A percentile compares a stretch with the other conserved stretches of the same genome.
phyloP scores from a whole-genome alignment of 2,113 vertebrate genomes.

The Indicator maculatus region DNA sequence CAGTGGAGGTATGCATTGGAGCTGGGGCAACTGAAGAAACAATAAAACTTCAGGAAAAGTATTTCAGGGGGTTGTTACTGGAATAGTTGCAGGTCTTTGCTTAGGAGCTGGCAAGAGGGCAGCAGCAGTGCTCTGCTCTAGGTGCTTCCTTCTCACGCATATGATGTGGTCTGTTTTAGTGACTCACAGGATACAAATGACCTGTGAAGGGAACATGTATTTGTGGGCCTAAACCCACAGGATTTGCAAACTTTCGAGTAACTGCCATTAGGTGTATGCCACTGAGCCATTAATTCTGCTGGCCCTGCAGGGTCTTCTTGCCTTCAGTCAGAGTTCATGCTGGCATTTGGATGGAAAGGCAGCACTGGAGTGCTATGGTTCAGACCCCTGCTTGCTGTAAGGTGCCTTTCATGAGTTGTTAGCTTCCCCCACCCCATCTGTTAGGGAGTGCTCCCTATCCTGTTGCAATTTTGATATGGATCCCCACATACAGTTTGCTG shows the following conservation, averaged over 20 bases:
- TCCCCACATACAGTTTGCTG: accelerated
- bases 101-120: neutral
- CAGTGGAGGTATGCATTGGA: neutral
- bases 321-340: accelerated
- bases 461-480: neutral
- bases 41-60: neutral
- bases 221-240: neutral
- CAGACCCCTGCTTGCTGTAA: too few relatives aligned
- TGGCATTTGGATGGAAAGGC: neutral
- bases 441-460: neutral
- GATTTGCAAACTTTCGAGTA: neutral
- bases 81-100: neutral
- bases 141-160: accelerated
- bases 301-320: neutral
- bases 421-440: too few relatives aligned
- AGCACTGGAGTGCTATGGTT: neutral
- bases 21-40: neutral
- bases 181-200: neutral
- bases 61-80: neutral
- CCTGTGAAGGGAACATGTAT: neutral
- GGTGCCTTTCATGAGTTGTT: neutral
- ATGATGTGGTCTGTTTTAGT: neutral
- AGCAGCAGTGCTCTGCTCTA: neutral
- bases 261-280: neutral
- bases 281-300: neutral